Percentiles rank a stretch among this genome's conserved stretches.
Evolutionary conservation across 1,140 invertebrate species (phyloP).

Genomic region (Hyposmocoma kahamanoa): DNA sequence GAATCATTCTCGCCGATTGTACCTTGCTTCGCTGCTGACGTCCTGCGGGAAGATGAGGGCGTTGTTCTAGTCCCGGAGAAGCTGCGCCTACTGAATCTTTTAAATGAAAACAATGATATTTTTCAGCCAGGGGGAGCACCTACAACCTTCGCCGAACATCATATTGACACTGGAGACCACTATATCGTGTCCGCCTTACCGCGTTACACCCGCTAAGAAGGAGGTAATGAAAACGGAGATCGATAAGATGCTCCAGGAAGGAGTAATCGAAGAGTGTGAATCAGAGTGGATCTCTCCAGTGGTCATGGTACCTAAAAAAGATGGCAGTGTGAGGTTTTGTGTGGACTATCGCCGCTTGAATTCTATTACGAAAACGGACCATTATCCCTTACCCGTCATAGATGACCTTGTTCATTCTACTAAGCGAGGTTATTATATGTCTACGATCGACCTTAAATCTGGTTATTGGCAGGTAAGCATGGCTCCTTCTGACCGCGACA

Average conservation of each 20-base stretch:
- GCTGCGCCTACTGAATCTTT: background rate
- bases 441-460: constrained; percentile 52
- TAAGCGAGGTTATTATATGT: constrained; percentile 41
- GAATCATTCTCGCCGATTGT: background rate
- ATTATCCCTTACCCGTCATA: constrained; percentile 72
- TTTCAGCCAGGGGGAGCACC: constrained; percentile 6
- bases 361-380: constrained; percentile 33
- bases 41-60: background rate
- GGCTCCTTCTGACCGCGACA: constrained; percentile 29
- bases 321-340: constrained; percentile 30
- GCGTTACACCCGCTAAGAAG: constrained; percentile 16
- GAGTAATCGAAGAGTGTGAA: constrained; percentile 47
- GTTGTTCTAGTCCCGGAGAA: background rate
- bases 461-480: constrained; percentile 52
- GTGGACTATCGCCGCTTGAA: constrained; percentile 56
- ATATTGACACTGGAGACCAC: constrained; percentile 18
- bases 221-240: constrained; percentile 9
- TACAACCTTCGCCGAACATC: constrained; percentile 16
- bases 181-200: constrained; percentile 16
- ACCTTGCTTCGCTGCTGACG: background rate
- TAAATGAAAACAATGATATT: background rate
- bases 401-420: constrained; percentile 57
- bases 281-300: constrained; percentile 65
- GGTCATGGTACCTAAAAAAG: constrained; percentile 65
- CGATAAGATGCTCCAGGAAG: constrained; percentile 26